Evolutionary conservation across 2,888 invertebrate genomes (phyloP).

Genomic region (Macaria liturata): DNA sequence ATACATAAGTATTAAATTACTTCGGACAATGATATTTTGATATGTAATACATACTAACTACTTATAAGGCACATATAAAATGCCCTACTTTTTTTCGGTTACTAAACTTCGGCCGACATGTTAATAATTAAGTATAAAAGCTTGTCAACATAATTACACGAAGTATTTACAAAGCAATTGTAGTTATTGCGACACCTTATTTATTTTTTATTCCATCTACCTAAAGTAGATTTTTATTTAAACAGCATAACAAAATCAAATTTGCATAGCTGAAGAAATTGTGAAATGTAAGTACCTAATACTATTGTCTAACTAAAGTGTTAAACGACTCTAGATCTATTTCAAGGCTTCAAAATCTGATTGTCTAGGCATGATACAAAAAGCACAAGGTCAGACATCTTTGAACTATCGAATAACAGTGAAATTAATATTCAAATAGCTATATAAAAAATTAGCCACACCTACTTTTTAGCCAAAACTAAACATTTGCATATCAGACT

Average conservation of each 20-base stretch:
- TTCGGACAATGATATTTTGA: too few species aligned
- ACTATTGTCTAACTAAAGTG: conserved; percentile 24
- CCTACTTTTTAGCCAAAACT: too few species aligned
- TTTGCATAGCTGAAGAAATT: conserved; percentile 31
- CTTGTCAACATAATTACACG: too few species aligned
- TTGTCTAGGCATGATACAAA: conserved; percentile 9
- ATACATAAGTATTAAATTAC: too few species aligned
- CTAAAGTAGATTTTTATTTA: neutral
- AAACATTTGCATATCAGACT: too few species aligned
- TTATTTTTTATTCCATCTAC: conserved; percentile 18
- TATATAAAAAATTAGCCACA: too few species aligned
- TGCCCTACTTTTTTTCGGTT: too few species aligned
- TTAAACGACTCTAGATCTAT: conserved; percentile 12
- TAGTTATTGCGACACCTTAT: conserved; percentile 9
- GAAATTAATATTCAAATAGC: too few species aligned
- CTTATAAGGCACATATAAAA: too few species aligned
- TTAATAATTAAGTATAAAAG: too few species aligned
- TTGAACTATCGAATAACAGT: conserved; percentile 10
- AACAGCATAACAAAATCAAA: conserved; percentile 30
- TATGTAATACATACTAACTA: too few species aligned
- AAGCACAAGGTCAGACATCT: conserved; percentile 12
- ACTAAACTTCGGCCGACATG: too few species aligned
- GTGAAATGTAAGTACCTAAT: conserved; percentile 27
- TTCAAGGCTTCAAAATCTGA: conserved; percentile 19
- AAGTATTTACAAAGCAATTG: neutral